Base-by-base conservation (phyloP, 2,113 vertebrate genomes). In the Halichoerus grypus region DNA sequence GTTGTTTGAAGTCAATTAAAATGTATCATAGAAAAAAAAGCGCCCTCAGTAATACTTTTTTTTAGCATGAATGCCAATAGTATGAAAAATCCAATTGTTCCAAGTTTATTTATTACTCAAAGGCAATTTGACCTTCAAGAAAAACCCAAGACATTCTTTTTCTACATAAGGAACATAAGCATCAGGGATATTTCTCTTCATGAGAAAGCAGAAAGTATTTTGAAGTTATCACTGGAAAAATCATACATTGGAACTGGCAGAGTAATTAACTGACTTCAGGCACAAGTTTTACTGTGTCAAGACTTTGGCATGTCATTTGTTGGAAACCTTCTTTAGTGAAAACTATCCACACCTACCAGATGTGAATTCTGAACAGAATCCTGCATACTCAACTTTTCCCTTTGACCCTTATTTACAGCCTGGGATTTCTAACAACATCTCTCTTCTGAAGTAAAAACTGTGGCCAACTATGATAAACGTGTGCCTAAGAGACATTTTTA, bases 151-250 rank as follows among this genome's bases (percentile, higher is more conserved):
- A 31, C 33, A 95, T 21, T 88, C 76, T 77, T 81, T 92, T 87
- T 7, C 79, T 19, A 55, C 18, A 14, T 93, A 88, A 89, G 36
- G 31, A 91, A 63, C 14, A n/a, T 91, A 93, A 93, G 39, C 12
- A 91, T 76, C 28, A 86, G 63, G 82, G n/a, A 36, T 28, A 57
- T 49, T 97, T 92, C 81, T 96, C 82, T 95, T 95, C 85, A 91
- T 95, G 80, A 97, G 77, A 88, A 96, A 94, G 91, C 97, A 61
- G 63, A 97, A 97, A 98, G 88, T 5, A 95, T 88, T 91, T 87
- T 98, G 96, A 98, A 97, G 80, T 88, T 16, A 97, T 94, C 98
- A 94, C 72, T 98, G 92, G 98, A 98, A 98, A 98, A 98, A 97
- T 71, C 97, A 97, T 88, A 97, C 97, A 97, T 10, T 97, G 93